Conservation (phyloP, 2,888 invertebrate species). For the Lithophane leautieri region DNA sequence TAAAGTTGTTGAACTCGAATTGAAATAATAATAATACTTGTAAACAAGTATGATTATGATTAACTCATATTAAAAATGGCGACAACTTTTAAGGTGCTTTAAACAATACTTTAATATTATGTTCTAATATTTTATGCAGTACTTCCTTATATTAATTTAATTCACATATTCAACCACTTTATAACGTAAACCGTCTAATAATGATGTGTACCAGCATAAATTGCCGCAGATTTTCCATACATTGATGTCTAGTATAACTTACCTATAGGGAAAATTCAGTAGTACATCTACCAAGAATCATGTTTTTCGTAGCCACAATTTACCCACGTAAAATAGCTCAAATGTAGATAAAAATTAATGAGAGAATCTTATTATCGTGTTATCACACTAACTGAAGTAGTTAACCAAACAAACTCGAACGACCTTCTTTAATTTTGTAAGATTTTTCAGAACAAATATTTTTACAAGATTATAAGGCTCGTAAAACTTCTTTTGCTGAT, state of each 20-base stretch:
- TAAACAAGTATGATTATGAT: too few species aligned
- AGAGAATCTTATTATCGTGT: conserved; percentile 23
- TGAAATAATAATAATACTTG: neutral
- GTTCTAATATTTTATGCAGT: neutral
- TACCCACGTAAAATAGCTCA: neutral
- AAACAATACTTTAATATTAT: neutral
- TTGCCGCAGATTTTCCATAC: conserved; percentile 13
- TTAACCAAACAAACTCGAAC: conserved; percentile 40
- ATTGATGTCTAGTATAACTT: neutral
- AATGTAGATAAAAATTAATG: conserved; percentile 12
- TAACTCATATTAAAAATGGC: too few species aligned
- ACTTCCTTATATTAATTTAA: neutral
- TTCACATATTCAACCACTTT: neutral
- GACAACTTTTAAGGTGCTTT: too few species aligned
- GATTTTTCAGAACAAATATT: conserved; percentile 55
- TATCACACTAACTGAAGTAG: conserved; percentile 36
- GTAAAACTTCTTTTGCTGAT: conserved; percentile 41
- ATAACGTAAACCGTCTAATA: neutral
- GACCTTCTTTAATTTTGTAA: conserved; percentile 51
- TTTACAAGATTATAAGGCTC: conserved; percentile 49
- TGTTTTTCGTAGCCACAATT: neutral
- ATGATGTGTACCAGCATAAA: neutral
- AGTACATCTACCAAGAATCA: neutral
- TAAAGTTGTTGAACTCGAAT: conserved; percentile 5
- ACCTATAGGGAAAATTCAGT: neutral